Evolutionary conservation across 2,888 invertebrate species (phyloP), one percentile per base, ranked within the genome.

Genomic region (Heliconius erato): DNA sequence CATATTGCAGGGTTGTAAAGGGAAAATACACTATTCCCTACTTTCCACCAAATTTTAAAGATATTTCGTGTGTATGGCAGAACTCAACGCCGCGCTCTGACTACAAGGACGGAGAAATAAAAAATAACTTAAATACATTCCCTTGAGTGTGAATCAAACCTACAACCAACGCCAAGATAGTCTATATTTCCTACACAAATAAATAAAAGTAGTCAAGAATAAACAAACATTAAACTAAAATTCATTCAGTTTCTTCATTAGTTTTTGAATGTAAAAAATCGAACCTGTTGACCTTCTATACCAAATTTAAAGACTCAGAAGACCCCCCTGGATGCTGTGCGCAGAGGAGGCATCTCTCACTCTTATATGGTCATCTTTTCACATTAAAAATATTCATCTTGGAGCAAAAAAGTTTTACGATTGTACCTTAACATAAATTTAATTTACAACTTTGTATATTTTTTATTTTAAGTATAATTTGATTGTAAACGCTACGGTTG

Each of bases 281-380:
- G 72, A 63, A 63, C 76, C 40, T 26, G 76, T 63, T 40, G 35
- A 11, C 76, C 76, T 76, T 63, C 35, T n/a, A 16, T 40, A 14
- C 35, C 63, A 35, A 76, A 76, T 35, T 26, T 35, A 35, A 76
- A 63, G 76, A 3, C 54, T 23, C 74, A 35, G 6, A 4, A 28
- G 76, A 76, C 76, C 76, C 76, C 76, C 76, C 76, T 76, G 63
- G 59, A 76, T 6, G 76, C 76, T 35, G 32, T 5, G 23, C 74
- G 7, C 35, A 32, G 74, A 76, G 63, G 40, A 76, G 16, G 35
- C 14, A 76, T 16, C 63, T 40, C 76, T 76, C 67, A 28, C 26
- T 28, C 67, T 26, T 63, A 76, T 76, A 63, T 76, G 76, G 76
- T 76, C 76, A 63, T 76, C 76, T 76, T 76, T 63, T 76, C 76